Base-by-base conservation (phyloP, 2,113 vertebrate species). In the Gymnarchus niloticus region DNA sequence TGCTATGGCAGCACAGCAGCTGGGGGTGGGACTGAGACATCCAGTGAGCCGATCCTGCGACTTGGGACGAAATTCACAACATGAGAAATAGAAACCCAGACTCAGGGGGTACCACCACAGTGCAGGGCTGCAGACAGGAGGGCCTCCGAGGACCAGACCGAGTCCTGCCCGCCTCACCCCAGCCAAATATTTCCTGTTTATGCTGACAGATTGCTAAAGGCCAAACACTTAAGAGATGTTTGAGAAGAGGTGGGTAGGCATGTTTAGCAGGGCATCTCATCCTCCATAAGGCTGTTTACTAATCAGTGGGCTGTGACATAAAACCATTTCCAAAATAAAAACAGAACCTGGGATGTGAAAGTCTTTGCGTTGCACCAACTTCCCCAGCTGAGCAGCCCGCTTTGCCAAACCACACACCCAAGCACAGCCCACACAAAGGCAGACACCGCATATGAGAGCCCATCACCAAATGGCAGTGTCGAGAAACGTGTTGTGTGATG, bases 171-270 rank as follows among this genome's bases (percentile, higher is more conserved):
- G 25, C 14, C 17, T 6, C 82, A 4, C 80, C 81, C 57, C 41
- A 82, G 56, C 82, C 0, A 56, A 87, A 87, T 82, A 90, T 91
- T 93, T 94, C 93, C 92, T 92, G 91, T 85, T 92, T 83, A 84
- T 84, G 83, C 81, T 57, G 85, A 8, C 8, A 54, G 88, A 91
- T 90, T 87, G 86, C 46, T 21, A 33, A 1, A 57, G 52, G 56
- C 89, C 91, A 85, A 87, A 84, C 88, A 54, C n/a, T n/a, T 49
- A 25, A 28, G 23, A 80, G 80, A 4, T n/a, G 23, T 3, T 1
- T n/a, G n/a, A n/a, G n/a, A 10, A 12, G 1, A 14, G 52, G 8
- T 25, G 65, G 65, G 65, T 0, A 2, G 33, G 28, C 33, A 19
- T 41, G 65, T 73, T 73, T 28, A 33, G 65, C 12, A 73, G 65